Evolutionary conservation across 2,888 invertebrate species (phyloP), one percentile per base, ranked within the genome.

Genomic region (Hirtodrosophila cameraria): DNA sequence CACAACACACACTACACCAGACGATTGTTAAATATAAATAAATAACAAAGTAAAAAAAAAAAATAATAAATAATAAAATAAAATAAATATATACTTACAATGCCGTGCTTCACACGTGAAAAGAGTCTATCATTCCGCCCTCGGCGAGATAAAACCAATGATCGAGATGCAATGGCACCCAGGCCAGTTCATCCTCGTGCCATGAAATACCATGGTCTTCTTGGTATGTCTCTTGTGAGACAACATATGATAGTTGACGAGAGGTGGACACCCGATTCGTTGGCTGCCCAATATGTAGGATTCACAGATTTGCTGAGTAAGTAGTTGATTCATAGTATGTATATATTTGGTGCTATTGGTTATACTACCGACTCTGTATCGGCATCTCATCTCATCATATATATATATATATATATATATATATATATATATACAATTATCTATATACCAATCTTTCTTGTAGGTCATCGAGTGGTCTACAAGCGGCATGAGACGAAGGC

Each of bases 231-330:
- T 7, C 89, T 65, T 61, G 83, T 88, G 8, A 76, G 82, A 0
- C 86, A 88, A 31, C 91, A 91, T 55, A 75, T 88, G 66, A 74
- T 91, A 65, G 59, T 87, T 5, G 90, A 90, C 43, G 58, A 87
- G 0, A 78, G 78, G 6, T 91, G 91, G 91, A 81, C 87, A 0
- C 82, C 86, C 7, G 78, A 64, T 15, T 80, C 87, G 0, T 41
- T 89, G 25, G 74, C 77, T 0, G 81, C 83, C 6, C 88, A 90
- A 62, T 91, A 82, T 67, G 84, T 80, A 49, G 85, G 73, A 18
- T 85, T 89, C 86, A 59, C 84, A 1, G 78, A 88, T 60, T 64
- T 90, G 15, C 55, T 90, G 46, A 65, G 90, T 90, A 69, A 69
- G 84, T 74, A 8, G 20, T 8, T 1, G n/a, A 8, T 8, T 3